Conservation (phyloP, 35 echinoderm and acorn worm species). For the Antedon bifida region DNA sequence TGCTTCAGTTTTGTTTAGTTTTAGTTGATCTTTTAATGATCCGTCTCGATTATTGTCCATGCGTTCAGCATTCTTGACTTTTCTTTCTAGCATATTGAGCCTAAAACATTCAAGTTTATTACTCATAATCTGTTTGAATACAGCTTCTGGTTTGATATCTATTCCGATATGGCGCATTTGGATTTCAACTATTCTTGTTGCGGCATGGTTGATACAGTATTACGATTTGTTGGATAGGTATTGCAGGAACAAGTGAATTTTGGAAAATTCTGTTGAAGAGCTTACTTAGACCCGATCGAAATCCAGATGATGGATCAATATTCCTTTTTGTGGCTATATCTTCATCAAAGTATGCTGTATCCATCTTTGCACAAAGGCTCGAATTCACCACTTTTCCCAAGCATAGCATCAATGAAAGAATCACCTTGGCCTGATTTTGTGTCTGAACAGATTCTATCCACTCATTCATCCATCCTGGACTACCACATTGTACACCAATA, state of each 20-base stretch:
- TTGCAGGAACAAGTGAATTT: constrained; percentile 5
- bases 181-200: constrained; percentile 16
- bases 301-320: neutral
- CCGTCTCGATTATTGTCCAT: constrained; percentile 8
- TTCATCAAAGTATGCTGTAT: neutral
- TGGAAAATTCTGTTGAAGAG: neutral
- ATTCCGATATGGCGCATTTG: neutral
- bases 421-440: neutral
- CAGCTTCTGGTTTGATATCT: neutral
- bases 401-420: constrained; percentile 20
- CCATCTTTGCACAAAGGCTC: neutral
- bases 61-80: neutral
- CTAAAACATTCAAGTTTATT: neutral
- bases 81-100: neutral
- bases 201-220: constrained; percentile 23
- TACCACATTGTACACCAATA: constrained; percentile 3
- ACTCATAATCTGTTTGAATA: neutral
- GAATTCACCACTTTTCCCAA: constrained; percentile 11
- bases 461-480: constrained; percentile 17
- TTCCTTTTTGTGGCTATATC: neutral
- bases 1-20: constrained; percentile 20
- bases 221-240: neutral
- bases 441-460: constrained; percentile 2
- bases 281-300: neutral
- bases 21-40: neutral